Base-by-base conservation (phyloP, 2,113 vertebrate species). In the Laterallus jamaicensis region DNA sequence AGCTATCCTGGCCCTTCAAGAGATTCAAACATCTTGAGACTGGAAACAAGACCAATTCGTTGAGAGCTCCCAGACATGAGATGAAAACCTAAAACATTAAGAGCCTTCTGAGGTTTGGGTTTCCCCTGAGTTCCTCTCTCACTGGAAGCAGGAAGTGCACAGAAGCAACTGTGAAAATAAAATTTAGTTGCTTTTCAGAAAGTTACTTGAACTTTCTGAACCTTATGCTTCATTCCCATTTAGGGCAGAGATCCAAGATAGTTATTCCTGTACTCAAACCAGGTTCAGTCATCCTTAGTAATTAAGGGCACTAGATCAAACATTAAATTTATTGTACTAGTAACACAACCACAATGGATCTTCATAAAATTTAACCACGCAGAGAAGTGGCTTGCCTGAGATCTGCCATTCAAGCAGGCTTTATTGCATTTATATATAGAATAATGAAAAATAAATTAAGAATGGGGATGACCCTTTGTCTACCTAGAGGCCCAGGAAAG, bases 391-490 rank as follows among this genome's bases (percentile, higher is more conserved):
- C 76, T n/a, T 95, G 91, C n/a, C 82, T 89, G 89, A 86, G 80
- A 94, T 74, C 75, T 95, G 92, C 83, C 92, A 89, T 67, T 91
- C 71, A 86, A 91, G 90, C 81, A 74, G 64, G 37, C 47, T 94
- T 96, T 95, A 92, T 81, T 95, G 89, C 67, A 20, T 85, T 95
- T 97, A 95, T 95, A 95, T 95, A 93, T 75, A 96, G 93, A 94
- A 90, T 84, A 89, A 96, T 97, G 90, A 96, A 97, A 97, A 93
- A 96, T 96, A 81, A 92, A 97, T 97, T 82, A 94, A 91, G 93
- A 90, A 79, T 64, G 75, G n/a, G 64, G 59, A 94, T 95, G 94
- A 96, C 96, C 96, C 85, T 94, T 94, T 86, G 82, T 82, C 85
- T 93, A 92, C 88, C 96, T 82, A 91, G 94, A 84, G 92, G 71